phyloP scores from a whole-genome alignment of 1,140 invertebrate genomes.

The Harlomillsia oculata region DNA sequence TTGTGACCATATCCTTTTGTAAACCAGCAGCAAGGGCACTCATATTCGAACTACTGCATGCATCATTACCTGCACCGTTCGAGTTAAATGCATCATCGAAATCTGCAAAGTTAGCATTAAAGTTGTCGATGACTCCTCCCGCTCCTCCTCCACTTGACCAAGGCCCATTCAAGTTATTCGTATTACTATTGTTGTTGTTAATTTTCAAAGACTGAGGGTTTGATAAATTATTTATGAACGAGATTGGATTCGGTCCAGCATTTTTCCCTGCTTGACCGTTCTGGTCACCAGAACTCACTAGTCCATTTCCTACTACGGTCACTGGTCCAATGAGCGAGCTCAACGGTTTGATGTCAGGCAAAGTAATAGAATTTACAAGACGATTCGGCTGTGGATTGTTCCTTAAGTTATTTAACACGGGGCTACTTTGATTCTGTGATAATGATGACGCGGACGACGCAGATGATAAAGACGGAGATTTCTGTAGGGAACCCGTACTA shows the following conservation, averaged over 20 bases:
- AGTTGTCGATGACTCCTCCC: slow-evolving; percentile 15
- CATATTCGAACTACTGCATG: not conserved
- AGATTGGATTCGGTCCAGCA: slow-evolving; percentile 16
- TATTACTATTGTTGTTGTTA: slow-evolving; percentile 13
- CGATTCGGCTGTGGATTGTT: slow-evolving; percentile 27
- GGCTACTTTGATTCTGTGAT: slow-evolving; percentile 19
- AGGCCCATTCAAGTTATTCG: slow-evolving; percentile 1
- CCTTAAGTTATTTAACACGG: slow-evolving; percentile 26
- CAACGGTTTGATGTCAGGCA: slow-evolving; percentile 34
- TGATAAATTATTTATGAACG: slow-evolving; percentile 34
- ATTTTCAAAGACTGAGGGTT: not conserved
- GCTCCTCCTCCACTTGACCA: not conserved
- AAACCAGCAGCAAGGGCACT: not conserved
- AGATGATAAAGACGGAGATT: slow-evolving; percentile 31
- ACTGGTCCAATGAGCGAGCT: slow-evolving; percentile 20
- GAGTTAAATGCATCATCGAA: slow-evolving; percentile 37
- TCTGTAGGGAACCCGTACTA: slow-evolving; percentile 21
- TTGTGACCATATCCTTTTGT: not conserved
- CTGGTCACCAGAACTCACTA: not conserved
- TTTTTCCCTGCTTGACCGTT: not conserved
- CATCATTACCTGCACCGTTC: slow-evolving; percentile 8
- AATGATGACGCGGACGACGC: slow-evolving; percentile 24
- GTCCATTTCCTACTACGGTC: not conserved
- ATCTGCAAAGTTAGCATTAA: slow-evolving; percentile 38
- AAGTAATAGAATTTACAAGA: slow-evolving; percentile 30